These are phyloP conservation scores for Maconellicoccus hirsutus DNA, from an alignment of 1,140 invertebrate genomes.

Conservation along the genomic window DNA sequence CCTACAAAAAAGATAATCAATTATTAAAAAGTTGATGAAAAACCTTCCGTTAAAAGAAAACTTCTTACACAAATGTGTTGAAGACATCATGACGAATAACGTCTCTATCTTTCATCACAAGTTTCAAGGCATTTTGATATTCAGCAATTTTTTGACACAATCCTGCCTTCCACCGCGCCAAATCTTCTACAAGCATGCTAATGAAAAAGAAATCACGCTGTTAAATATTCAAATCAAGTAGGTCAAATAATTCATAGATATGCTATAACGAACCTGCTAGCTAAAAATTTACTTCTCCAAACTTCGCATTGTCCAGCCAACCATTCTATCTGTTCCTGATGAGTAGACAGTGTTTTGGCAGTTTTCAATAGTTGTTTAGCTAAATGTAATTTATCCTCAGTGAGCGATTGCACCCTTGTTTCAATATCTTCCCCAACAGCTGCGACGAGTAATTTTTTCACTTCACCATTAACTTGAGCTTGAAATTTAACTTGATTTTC, in stretches of 20 bases:
- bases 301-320: conserved; percentile 86
- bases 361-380: conserved; percentile 72
- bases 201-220: neutral
- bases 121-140: neutral
- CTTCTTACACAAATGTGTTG: neutral
- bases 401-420: conserved; percentile 72
- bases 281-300: conserved; percentile 89
- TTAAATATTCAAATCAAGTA: neutral
- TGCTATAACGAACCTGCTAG: conserved; percentile 57
- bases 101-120: neutral
- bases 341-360: conserved; percentile 66
- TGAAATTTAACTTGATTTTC: conserved; percentile 61
- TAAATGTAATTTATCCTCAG: conserved; percentile 79
- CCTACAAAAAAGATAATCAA: neutral
- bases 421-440: conserved; percentile 89
- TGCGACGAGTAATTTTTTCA: conserved; percentile 84
- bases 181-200: conserved; percentile 60
- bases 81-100: neutral
- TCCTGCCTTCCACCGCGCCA: conserved; percentile 70
- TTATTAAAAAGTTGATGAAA: neutral
- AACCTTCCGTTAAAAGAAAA: no score
- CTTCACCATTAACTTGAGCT: conserved; percentile 71
- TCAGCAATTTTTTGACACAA: conserved; percentile 36
- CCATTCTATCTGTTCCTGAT: conserved; percentile 85
- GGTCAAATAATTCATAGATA: neutral